A percentile compares a stretch with the other conserved stretches of the same genome.
Evolutionary conservation across 92 coral and sea anemone genomes (phyloP).

Genomic region (Actinostola sp.): DNA sequence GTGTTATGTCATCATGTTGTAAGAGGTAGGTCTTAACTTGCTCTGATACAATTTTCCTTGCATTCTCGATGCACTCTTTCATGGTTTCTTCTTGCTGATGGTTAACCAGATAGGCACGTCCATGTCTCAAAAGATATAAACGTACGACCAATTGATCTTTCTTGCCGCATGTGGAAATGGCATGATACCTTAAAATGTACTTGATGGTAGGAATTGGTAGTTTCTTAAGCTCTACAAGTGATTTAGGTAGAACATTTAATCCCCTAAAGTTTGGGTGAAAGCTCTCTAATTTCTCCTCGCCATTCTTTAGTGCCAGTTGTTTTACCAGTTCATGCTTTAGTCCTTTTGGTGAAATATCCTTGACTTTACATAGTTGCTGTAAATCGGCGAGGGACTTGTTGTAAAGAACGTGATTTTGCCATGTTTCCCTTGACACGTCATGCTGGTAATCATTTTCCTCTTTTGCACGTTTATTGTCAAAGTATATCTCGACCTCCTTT

Average conservation of each 20-base stretch:
- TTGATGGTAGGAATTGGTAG: slow-evolving; percentile 48
- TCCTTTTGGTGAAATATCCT: slow-evolving; percentile 22
- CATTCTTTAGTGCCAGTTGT: slow-evolving; percentile 25
- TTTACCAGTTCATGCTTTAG: slow-evolving; percentile 42
- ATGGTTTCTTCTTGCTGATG: slow-evolving; percentile 10
- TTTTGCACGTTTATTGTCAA: slow-evolving; percentile 8
- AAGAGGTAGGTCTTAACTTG: too few relatives aligned
- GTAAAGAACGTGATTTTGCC: slow-evolving; percentile 54
- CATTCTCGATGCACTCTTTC: too few relatives aligned
- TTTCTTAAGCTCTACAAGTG: slow-evolving; percentile 38
- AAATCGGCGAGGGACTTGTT: slow-evolving; percentile 22
- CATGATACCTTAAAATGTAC: slow-evolving; percentile 43
- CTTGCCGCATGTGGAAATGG: slow-evolving; percentile 29
- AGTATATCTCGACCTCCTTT: slow-evolving; percentile 24
- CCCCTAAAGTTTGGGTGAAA: slow-evolving; percentile 41
- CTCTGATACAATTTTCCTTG: too few relatives aligned
- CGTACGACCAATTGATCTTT: slow-evolving; percentile 55
- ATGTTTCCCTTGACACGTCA: slow-evolving; percentile 45
- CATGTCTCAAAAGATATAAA: slow-evolving; percentile 39
- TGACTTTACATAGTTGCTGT: slow-evolving; percentile 38
- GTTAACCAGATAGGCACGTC: slow-evolving; percentile 20
- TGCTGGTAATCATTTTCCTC: slow-evolving; percentile 45
- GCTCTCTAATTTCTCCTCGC: slow-evolving; percentile 7
- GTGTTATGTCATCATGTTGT: slow-evolving; percentile 5
- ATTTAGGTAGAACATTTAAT: slow-evolving; percentile 21